Base-by-base conservation (phyloP, 2,797 vertebrate genomes). In the Platyrinchus mystaceus region DNA sequence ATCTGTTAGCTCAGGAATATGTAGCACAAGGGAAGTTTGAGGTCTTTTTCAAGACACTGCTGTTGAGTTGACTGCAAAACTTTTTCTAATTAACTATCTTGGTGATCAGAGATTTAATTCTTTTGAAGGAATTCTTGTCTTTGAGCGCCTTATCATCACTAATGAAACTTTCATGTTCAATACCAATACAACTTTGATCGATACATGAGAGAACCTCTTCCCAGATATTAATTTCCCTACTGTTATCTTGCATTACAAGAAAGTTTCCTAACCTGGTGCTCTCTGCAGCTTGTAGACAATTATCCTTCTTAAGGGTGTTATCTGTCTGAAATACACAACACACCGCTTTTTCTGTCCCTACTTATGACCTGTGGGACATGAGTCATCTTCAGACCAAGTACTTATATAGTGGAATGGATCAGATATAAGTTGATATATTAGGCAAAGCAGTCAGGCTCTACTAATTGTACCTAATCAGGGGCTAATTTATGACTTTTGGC, bases 401-500 rank as follows among this genome's bases (percentile, higher is more conserved):
- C 41, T 43, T n/a, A 3, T 10, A 3, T 1, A 76, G 27, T 32
- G 41, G 73, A 84, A 62, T 47, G 84, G 43, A 75, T 62, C 60
- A 93, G 66, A 55, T 14, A 16, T 19, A 60, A 81, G 3, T 56
- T 87, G 66, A 68, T 71, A 26, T 36, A 68, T 81, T 68, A 74
- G 79, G 32, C 30, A 90, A 84, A 89, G 46, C 66, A 95, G 50
- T 32, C 4, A 1, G 28, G 11, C 41, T 86, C 4, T 92, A 78
- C 73, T 91, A 80, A 86, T 86, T 88, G 24, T 43, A 9, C 24
- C 36, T 94, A 62, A 84, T 91, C 46, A 52, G 27, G 12, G 32
- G 18, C 18, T 93, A 81, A 86, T 90, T 81, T 90, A 92, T 89
- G 53, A 53, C 39, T 94, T 80, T 53, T 53, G 60, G 39, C 58